Percentiles rank a stretch among this genome's conserved stretches.
Conservation (phyloP, 2,797 vertebrate genomes). For the Mormyrus proboscirostris region DNA sequence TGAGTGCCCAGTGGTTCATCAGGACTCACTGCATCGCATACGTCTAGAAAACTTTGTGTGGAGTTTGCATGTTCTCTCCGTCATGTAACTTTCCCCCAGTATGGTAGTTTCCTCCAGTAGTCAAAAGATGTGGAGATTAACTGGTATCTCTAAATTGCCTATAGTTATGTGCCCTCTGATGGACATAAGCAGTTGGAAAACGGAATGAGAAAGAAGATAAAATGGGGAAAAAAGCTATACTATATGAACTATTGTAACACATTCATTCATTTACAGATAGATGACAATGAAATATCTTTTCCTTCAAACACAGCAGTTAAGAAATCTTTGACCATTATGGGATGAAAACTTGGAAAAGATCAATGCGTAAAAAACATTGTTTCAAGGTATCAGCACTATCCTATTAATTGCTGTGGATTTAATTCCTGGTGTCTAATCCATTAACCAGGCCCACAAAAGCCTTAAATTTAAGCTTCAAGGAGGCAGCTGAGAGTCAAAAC, state of each 20-base stretch:
- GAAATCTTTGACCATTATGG: not conserved
- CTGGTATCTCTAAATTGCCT: not conserved
- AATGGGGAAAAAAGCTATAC: not conserved
- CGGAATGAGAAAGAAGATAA: not conserved
- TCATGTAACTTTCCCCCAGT: not conserved
- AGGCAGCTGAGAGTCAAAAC: not conserved
- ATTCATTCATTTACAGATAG: not conserved
- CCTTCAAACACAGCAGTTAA: not conserved
- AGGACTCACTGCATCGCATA: not conserved
- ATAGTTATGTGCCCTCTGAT: not conserved
- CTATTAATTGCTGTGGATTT: not conserved
- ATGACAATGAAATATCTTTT: not conserved
- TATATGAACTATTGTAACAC: not conserved
- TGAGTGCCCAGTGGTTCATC: not conserved
- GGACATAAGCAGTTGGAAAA: not conserved
- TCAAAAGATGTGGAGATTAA: not conserved
- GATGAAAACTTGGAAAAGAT: not conserved
- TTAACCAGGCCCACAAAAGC: not conserved
- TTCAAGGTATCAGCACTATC: not conserved
- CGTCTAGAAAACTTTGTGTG: not conserved
- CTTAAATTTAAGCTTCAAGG: not conserved
- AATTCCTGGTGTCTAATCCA: not conserved
- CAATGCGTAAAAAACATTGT: not conserved
- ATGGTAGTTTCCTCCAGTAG: not conserved
- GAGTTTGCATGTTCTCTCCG: not conserved